Conservation (phyloP, 2,888 invertebrate genomes). For the Ctenicera cuprea region DNA sequence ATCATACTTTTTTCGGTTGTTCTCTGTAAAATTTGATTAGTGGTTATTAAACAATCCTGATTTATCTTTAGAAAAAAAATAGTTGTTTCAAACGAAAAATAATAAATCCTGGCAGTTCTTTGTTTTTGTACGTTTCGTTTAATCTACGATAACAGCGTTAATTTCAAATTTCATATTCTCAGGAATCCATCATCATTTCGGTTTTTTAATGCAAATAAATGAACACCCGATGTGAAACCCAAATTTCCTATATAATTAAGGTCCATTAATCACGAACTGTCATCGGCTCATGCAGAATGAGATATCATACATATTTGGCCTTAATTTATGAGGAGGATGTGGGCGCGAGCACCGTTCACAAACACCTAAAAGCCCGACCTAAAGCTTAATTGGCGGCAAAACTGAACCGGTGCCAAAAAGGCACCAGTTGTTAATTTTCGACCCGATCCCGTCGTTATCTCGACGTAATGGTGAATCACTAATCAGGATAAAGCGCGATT, state of each 20-base stretch:
- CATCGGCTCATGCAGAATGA: conserved; percentile 18
- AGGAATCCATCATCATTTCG: background rate
- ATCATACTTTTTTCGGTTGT: no score
- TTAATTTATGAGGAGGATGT: conserved; percentile 5
- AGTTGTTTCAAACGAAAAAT: no score
- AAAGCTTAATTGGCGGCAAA: conserved; percentile 1
- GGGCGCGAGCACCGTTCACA: background rate
- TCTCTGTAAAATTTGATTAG: no score
- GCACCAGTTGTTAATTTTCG: background rate
- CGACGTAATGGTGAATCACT: conserved; percentile 30
- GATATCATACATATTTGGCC: conserved; percentile 17
- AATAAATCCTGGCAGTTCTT: no score
- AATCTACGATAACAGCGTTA: background rate
- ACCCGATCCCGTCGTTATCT: background rate
- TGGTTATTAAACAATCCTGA: no score
- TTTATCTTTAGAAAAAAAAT: no score
- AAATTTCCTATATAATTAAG: conserved; percentile 18
- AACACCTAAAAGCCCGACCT: background rate
- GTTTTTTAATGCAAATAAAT: conserved; percentile 5
- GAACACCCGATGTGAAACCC: background rate
- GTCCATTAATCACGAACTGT: conserved; percentile 20
- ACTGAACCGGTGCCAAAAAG: background rate
- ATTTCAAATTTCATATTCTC: no score
- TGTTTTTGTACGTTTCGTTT: background rate
- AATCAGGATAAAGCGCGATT: conserved; percentile 34